Conservation (phyloP, 2,888 invertebrate species). For the Hirudinaria manillensis region DNA sequence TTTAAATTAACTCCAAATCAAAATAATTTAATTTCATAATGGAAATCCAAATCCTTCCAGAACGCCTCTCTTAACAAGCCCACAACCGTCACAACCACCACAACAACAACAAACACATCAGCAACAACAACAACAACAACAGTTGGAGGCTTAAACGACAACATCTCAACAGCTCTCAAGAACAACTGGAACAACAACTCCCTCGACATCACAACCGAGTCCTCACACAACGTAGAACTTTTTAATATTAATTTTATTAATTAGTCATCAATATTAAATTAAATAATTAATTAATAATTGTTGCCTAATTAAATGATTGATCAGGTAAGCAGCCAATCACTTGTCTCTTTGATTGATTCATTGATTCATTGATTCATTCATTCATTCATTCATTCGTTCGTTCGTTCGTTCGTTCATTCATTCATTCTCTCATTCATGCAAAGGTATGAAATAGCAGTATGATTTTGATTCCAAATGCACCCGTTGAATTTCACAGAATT, state of each 20-base stretch:
- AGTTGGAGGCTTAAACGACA: background rate
- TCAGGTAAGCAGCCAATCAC: background rate
- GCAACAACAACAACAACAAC: background rate
- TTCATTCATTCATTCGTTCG: background rate
- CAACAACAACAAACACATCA: background rate
- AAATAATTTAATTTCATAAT: too few species aligned
- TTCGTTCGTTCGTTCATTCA: background rate
- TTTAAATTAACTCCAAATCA: too few species aligned
- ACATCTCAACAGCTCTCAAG: background rate
- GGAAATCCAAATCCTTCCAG: too few species aligned
- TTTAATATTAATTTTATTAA: slow-evolving; percentile 1
- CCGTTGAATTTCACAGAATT: background rate
- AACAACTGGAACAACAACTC: slow-evolving; percentile 11
- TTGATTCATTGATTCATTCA: background rate
- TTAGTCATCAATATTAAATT: too few species aligned
- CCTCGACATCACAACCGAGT: slow-evolving; percentile 5
- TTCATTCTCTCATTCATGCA: background rate
- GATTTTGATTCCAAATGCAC: background rate
- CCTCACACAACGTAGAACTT: background rate
- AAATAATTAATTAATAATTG: background rate
- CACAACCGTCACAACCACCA: background rate
- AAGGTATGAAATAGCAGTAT: background rate
- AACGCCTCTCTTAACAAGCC: too few species aligned
- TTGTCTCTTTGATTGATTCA: background rate
- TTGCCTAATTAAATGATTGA: background rate